These are phyloP conservation scores for Plemyria rubiginata DNA, from an alignment of 2,888 invertebrate species.

Conservation along the genomic window DNA sequence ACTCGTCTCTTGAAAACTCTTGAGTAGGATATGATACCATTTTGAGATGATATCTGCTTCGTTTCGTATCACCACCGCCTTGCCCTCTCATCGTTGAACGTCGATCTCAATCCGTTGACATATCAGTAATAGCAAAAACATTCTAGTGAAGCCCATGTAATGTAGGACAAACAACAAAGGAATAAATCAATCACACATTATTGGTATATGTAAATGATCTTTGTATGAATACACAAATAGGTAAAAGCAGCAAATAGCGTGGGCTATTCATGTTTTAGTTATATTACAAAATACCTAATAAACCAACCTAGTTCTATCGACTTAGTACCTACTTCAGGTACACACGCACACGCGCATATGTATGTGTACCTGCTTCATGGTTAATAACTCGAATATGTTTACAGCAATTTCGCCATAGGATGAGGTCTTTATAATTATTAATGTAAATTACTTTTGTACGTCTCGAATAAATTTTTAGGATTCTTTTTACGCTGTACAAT, in stretches of 20 bases:
- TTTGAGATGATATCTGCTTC: neutral
- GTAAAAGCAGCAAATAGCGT: constrained; percentile 11
- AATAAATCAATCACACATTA: constrained; percentile 31
- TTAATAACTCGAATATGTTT: too few relatives aligned
- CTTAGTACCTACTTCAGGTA: too few relatives aligned
- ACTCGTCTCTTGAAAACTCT: too few relatives aligned
- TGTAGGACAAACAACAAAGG: constrained; percentile 24
- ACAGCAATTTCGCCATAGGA: too few relatives aligned
- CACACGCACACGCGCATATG: too few relatives aligned
- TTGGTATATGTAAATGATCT: constrained; percentile 31
- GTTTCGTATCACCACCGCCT: constrained; percentile 1
- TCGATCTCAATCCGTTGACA: constrained; percentile 14
- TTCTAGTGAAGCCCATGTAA: constrained; percentile 16
- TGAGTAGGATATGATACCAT: neutral
- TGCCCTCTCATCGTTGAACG: constrained; percentile 5
- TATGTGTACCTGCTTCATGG: too few relatives aligned
- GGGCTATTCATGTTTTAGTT: constrained; percentile 7
- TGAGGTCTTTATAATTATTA: too few relatives aligned
- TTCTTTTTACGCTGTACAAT: too few relatives aligned
- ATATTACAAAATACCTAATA: neutral
- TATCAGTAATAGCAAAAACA: constrained; percentile 16
- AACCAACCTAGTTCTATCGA: too few relatives aligned
- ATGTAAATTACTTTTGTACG: too few relatives aligned
- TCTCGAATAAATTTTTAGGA: too few relatives aligned
- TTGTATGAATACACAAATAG: constrained; percentile 20